These are phyloP conservation scores for Drosophila algonquin DNA, from an alignment of 2,888 invertebrate genomes.

Conservation along the genomic window DNA sequence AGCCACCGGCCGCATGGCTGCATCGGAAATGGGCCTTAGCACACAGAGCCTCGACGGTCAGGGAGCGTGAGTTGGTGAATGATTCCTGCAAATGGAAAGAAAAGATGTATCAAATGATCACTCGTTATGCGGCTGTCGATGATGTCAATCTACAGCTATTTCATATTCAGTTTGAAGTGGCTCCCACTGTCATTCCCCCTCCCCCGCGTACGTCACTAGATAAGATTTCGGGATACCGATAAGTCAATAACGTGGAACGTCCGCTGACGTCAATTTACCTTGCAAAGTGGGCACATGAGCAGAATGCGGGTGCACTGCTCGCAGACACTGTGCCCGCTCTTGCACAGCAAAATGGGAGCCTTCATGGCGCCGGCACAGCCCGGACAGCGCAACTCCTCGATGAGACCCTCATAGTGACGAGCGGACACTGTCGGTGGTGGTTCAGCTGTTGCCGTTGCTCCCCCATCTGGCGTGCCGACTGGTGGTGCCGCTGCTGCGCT, in stretches of 20 bases:
- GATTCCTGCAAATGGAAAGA: slow-evolving; percentile 84
- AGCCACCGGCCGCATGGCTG: slow-evolving; percentile 85
- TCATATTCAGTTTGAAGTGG: slow-evolving; percentile 11
- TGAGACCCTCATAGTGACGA: slow-evolving; percentile 81
- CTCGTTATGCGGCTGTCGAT: slow-evolving; percentile 7
- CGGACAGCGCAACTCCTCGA: slow-evolving; percentile 83
- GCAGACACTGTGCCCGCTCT: slow-evolving; percentile 83
- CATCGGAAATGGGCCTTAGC: slow-evolving; percentile 87
- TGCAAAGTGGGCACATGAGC: slow-evolving; percentile 82
- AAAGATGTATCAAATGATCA: slow-evolving; percentile 12
- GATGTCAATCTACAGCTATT: slow-evolving; percentile 21
- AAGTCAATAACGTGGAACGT: slow-evolving; percentile 7
- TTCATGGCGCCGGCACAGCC: slow-evolving; percentile 83
- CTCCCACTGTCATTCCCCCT: background rate
- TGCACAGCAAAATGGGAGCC: slow-evolving; percentile 82
- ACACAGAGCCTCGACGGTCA: slow-evolving; percentile 86
- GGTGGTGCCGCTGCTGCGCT: background rate
- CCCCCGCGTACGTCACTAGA: slow-evolving; percentile 32
- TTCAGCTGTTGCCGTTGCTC: slow-evolving; percentile 6
- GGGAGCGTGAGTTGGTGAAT: slow-evolving; percentile 85
- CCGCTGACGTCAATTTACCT: slow-evolving; percentile 67
- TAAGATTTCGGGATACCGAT: slow-evolving; percentile 9
- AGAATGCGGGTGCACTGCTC: slow-evolving; percentile 81
- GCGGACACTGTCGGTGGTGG: slow-evolving; percentile 37
- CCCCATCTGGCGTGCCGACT: slow-evolving; percentile 2